A percentile compares a stretch with the other conserved stretches of the same genome.
These are phyloP conservation scores for Ailurus styani DNA, from an alignment of 2,113 vertebrate species.

Conservation along the genomic window DNA sequence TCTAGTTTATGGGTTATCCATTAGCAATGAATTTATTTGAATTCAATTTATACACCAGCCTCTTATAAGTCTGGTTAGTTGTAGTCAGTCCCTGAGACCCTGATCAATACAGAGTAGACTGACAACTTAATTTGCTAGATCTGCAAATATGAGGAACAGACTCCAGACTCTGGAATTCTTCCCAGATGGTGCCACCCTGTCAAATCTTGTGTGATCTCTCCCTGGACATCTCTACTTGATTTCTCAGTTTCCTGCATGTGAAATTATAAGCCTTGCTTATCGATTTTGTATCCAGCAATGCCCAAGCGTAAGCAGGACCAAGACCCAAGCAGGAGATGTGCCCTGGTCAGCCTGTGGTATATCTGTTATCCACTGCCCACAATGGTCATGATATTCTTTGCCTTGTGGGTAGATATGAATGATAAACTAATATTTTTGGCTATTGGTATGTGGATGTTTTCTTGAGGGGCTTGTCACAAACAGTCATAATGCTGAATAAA, in stretches of 20 bases:
- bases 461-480: neutral
- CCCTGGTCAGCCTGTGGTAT: neutral
- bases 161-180: neutral
- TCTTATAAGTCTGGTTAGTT: slow-evolving; percentile 17
- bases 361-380: neutral
- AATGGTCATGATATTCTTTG: neutral
- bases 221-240: neutral
- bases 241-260: neutral
- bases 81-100: slow-evolving; percentile 6
- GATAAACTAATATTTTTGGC: neutral
- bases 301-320: neutral
- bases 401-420: neutral
- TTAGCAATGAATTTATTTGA: slow-evolving; percentile 17
- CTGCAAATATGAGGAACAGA: neutral
- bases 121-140: slow-evolving; percentile 16
- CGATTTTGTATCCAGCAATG: neutral
- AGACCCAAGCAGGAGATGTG: neutral
- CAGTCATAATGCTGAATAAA: neutral
- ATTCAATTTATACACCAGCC: neutral
- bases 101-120: neutral
- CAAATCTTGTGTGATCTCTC: neutral
- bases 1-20: slow-evolving; percentile 14
- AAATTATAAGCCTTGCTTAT: neutral
- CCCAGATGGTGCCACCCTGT: neutral
- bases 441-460: neutral